Base-by-base conservation (phyloP, 2,888 invertebrate genomes). In the Nebria brevicollis region DNA sequence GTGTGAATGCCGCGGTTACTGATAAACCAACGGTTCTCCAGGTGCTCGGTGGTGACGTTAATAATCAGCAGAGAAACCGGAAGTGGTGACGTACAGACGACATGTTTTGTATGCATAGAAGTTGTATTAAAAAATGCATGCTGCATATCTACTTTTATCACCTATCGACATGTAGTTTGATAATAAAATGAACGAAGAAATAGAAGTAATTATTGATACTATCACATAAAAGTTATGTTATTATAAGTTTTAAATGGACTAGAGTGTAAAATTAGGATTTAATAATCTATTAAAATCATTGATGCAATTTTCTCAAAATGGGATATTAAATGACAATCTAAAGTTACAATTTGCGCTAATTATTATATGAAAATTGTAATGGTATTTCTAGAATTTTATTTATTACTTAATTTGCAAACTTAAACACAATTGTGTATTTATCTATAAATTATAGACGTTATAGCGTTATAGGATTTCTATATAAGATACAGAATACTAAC, bases 31-130 rank as follows among this genome's bases (percentile, higher is more conserved):
- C 34, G 70, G 20, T 70, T 70, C 25, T 13, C 70, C 70, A 70
- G 70, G 20, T 68, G 68, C 15, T 11, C 15, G 13, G 26, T 70
- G 70, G 34, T 25, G 70, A 70, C 70, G 70, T 26, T 34, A 15
- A 26, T 20, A 11, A 70, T 34, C 70, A 26, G 11, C 70, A 25
- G 26, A 70, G 20, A 70, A 26, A 54, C 54, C 70, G 70, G 70
- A 70, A 70, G 70, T 70, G 70, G 70, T 70, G 70, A 70, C 70
- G 70, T 25, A 70, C 15, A 66, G 25, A 66, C 70, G 34, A 70
- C 70, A 70, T 11, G 25, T 25, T 15, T 34, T 70, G 70, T 70
- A 70, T 70, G 34, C 70, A 70, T 70, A 26, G 70, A 70, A 54
- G 54, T 54, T 54, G 54, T 54, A 54, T 54, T 54, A 7, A 54